These are phyloP conservation scores for Punctoribates punctum DNA, from an alignment of 2,888 invertebrate species.

Conservation along the genomic window DNA sequence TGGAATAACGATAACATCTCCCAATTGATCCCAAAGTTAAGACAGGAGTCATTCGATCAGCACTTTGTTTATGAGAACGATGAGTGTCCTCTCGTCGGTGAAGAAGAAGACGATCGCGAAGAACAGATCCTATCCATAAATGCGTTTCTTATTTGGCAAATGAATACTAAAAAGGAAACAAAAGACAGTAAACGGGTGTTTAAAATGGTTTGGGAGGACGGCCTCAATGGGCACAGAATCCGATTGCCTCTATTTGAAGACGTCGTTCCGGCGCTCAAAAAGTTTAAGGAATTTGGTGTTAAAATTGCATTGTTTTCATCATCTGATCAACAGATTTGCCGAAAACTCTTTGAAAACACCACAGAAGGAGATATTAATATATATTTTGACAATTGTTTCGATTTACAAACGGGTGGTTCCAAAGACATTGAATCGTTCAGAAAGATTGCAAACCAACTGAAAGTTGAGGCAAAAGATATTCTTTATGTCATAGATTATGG, in stretches of 20 bases:
- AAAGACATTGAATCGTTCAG: not conserved
- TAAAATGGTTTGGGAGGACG: not conserved
- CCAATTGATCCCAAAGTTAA: not conserved
- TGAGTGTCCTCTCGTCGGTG: not conserved
- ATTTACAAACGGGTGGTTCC: not conserved
- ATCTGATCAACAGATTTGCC: not conserved
- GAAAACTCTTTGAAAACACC: not conserved
- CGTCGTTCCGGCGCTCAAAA: not conserved
- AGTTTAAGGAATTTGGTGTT: not conserved
- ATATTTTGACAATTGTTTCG: not conserved
- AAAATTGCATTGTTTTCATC: not conserved
- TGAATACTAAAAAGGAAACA: not conserved
- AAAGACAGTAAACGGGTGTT: not conserved
- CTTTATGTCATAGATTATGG: slow-evolving; percentile 1
- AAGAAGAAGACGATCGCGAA: not conserved
- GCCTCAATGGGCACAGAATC: not conserved
- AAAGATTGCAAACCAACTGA: not conserved
- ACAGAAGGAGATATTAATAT: not conserved
- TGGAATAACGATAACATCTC: not conserved
- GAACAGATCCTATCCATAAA: not conserved
- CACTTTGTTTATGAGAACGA: not conserved
- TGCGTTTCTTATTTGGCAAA: not conserved
- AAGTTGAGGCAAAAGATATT: not conserved
- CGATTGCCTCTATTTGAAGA: not conserved
- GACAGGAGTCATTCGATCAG: slow-evolving; percentile 12